Evolutionary conservation across 1,140 invertebrate species (phyloP), one percentile per base, ranked within the genome.

Genomic region (Diprion similis): DNA sequence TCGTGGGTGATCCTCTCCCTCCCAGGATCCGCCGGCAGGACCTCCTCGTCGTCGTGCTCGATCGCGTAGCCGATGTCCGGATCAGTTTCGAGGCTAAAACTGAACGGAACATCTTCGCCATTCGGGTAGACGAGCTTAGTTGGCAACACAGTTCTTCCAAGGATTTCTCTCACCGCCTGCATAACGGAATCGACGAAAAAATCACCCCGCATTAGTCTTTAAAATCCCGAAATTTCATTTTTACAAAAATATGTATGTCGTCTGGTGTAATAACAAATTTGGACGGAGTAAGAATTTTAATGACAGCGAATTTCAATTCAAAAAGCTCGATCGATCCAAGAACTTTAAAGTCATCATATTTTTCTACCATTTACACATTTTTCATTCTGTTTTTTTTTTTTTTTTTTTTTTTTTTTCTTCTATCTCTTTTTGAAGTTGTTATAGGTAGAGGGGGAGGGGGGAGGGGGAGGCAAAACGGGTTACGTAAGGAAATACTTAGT

Each of bases 61-160:
- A 82, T 80, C 10, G 72, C 80, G 59, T 85, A 74, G 3, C 80
- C 76, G 10, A 81, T 72, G 51, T 82, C 78, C 1, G 76, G 76
- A 11, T 83, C 73, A 10, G 70, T 19, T 37, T 45, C 77, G 66
- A 81, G 15, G 59, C 78, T 79, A 15, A 78, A 78, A 66, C 81
- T 78, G 71, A 81, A 78, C 11, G 78, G 79, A 48, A 74, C 71
- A 45, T 75, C 70, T 13, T 81, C 76, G 0, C 51, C 9, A 0
- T 71, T 66, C n/a, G 64, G 71, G 17, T 6, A 15, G 66, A 76
- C 71, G 8, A 47, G 70, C 65, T 45, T 70, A 24, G 77, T 75
- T 3, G 78, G 67, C 68, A 79, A 71, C 17, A 82, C 76, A 6
- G 15, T 11, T 71, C 79, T 78, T 24, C 66, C 73, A 9, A 69